A percentile compares a stretch with the other conserved stretches of the same genome.
Evolutionary conservation across 2,797 vertebrate genomes (phyloP).

Genomic region (Anguilla anguilla): DNA sequence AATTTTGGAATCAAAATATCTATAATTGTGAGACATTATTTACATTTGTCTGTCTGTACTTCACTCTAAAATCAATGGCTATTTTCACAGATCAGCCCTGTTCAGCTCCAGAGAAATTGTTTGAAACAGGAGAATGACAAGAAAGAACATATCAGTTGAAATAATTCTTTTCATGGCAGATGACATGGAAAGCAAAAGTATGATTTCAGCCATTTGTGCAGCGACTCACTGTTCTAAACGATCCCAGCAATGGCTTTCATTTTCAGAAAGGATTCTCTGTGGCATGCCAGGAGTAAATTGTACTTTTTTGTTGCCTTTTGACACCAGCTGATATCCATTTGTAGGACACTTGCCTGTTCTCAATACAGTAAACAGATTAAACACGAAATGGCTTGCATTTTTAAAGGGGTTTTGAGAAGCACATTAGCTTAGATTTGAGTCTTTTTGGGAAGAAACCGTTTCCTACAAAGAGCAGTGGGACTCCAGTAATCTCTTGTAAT

Average conservation of each 20-base stretch:
- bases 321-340: not conserved
- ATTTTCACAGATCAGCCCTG: slow-evolving; percentile 57
- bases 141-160: slow-evolving; percentile 48
- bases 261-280: not conserved
- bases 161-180: slow-evolving; percentile 57
- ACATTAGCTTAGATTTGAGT: slow-evolving; percentile 1
- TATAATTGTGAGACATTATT: slow-evolving; percentile 72
- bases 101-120: slow-evolving; percentile 57
- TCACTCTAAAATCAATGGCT: slow-evolving; percentile 64
- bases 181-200: slow-evolving; percentile 16
- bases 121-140: slow-evolving; percentile 52
- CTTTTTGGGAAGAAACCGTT: not conserved
- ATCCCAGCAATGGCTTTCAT: slow-evolving; percentile 41
- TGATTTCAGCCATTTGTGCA: slow-evolving; percentile 50
- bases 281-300: not conserved
- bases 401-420: slow-evolving; percentile 6
- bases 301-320: not conserved
- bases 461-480: not conserved
- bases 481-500: slow-evolving; percentile 20
- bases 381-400: slow-evolving; percentile 1
- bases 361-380: not conserved
- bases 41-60: slow-evolving; percentile 68
- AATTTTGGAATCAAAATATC: slow-evolving; percentile 72
- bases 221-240: slow-evolving; percentile 38
- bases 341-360: not conserved